Conservation (phyloP, 2,888 invertebrate species). For the Macropis europaea region DNA sequence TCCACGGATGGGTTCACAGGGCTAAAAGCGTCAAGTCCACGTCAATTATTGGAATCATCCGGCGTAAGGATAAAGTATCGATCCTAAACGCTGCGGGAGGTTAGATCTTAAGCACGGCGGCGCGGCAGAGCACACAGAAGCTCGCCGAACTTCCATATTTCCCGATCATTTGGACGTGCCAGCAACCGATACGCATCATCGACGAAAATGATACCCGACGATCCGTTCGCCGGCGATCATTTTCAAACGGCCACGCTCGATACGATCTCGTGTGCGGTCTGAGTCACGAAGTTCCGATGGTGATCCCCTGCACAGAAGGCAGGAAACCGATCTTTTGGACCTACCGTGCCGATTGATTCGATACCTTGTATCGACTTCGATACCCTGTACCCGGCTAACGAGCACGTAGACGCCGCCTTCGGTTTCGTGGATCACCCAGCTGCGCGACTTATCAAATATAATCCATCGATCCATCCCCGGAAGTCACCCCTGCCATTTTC, state of each 20-base stretch:
- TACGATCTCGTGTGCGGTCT: slow-evolving; percentile 65
- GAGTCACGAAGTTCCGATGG: slow-evolving; percentile 63
- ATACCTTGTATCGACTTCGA: slow-evolving; percentile 46
- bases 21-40: too few relatives aligned
- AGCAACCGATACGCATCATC: slow-evolving; percentile 60
- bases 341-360: slow-evolving; percentile 53
- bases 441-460: slow-evolving; percentile 47
- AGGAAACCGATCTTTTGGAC: slow-evolving; percentile 66
- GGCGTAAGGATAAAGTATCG: background rate
- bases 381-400: slow-evolving; percentile 41
- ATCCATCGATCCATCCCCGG: slow-evolving; percentile 34
- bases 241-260: slow-evolving; percentile 64
- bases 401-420: slow-evolving; percentile 47
- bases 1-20: too few relatives aligned
- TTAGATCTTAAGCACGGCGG: slow-evolving; percentile 7
- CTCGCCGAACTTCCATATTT: slow-evolving; percentile 49
- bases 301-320: slow-evolving; percentile 45
- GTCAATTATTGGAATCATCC: too few relatives aligned
- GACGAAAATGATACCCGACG: slow-evolving; percentile 67
- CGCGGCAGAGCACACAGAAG: slow-evolving; percentile 1
- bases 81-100: background rate
- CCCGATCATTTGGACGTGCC: slow-evolving; percentile 31
- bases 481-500: slow-evolving; percentile 41
- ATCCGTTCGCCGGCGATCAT: slow-evolving; percentile 68
- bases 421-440: slow-evolving; percentile 37